phyloP scores from a whole-genome alignment of 1,140 invertebrate genomes.

The Drosophila insularis region DNA sequence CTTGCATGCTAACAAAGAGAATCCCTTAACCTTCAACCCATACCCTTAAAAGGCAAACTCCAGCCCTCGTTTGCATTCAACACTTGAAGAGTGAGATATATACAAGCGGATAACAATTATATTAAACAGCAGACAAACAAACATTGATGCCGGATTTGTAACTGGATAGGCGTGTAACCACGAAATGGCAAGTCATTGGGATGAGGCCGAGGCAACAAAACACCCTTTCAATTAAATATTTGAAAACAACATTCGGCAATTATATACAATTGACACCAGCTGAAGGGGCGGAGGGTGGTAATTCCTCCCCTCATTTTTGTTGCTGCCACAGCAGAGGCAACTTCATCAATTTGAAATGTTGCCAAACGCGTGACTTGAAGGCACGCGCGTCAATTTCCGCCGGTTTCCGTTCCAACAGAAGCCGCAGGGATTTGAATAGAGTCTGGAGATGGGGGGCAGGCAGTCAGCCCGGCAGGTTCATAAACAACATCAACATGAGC shows the following conservation, averaged over 20 bases:
- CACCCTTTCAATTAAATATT: slow-evolving; percentile 82
- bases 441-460: background rate
- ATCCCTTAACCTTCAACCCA: background rate
- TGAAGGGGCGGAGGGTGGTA: slow-evolving; percentile 36
- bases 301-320: background rate
- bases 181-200: slow-evolving; percentile 56
- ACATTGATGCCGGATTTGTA: slow-evolving; percentile 78
- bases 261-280: slow-evolving; percentile 79
- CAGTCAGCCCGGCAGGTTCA: slow-evolving; percentile 51
- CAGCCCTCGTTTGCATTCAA: slow-evolving; percentile 26
- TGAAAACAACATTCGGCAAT: slow-evolving; percentile 81
- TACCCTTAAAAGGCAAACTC: slow-evolving; percentile 6
- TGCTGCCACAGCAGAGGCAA: slow-evolving; percentile 31
- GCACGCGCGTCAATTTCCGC: slow-evolving; percentile 70
- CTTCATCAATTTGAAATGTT: slow-evolving; percentile 82
- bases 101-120: slow-evolving; percentile 76
- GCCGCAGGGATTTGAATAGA: slow-evolving; percentile 72
- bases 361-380: slow-evolving; percentile 56
- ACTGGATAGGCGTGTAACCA: slow-evolving; percentile 82
- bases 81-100: slow-evolving; percentile 14
- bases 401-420: slow-evolving; percentile 29
- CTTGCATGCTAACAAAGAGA: slow-evolving; percentile 34
- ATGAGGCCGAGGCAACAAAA: slow-evolving; percentile 48
- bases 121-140: slow-evolving; percentile 75
- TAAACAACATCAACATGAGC: slow-evolving; percentile 71